Evolutionary conservation across 2,113 vertebrate species (phyloP), one percentile per base, ranked within the genome.

Genomic region (Myotis brandtii): DNA sequence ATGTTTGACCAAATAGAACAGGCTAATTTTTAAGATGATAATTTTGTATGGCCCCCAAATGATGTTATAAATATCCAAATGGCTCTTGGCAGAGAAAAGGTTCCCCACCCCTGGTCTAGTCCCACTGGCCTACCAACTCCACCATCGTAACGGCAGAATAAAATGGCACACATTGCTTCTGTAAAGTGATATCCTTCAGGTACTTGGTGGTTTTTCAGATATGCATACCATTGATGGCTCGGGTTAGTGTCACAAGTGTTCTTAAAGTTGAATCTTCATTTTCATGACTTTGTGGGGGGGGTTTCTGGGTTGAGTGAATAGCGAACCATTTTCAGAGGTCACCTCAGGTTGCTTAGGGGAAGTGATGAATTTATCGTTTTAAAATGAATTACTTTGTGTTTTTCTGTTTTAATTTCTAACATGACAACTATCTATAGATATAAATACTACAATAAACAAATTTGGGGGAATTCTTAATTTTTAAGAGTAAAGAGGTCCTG

Each of bases 331-430:
- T 75, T 75, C 72, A 75, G 72, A 75, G 72, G 72, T 75, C 43
- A 48, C 23, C 14, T 75, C 43, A 75, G 72, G 43, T 43, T 8
- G 6, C 27, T 75, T 48, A 30, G 27, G 25, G 66, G 40, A 30
- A 75, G 23, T 30, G 43, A 46, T 75, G 43, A 32, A 27, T 75
- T 52, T 52, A 21, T 34, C 11, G 2, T 79, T 52, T 79, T 79
- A 77, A 77, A 54, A 52, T 54, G 32, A 79, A 54, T 79, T 79
- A 79, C 48, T 79, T 79, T 54, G 18, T 79, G 64, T 20, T 52
- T 73, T 43, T 50, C n/a, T 72, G 9, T 85, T 87, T 93, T 81
- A 64, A 43, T 92, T 92, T 95, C 67, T 75, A 48, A 56, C 34
- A 14, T 95, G 66, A 20, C 30, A 54, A n/a, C 11, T 86, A 73